Percentiles rank a stretch among this genome's conserved stretches.
Evolutionary conservation across 2,888 invertebrate genomes (phyloP).

Genomic region (Linnaemya vulpina): DNA sequence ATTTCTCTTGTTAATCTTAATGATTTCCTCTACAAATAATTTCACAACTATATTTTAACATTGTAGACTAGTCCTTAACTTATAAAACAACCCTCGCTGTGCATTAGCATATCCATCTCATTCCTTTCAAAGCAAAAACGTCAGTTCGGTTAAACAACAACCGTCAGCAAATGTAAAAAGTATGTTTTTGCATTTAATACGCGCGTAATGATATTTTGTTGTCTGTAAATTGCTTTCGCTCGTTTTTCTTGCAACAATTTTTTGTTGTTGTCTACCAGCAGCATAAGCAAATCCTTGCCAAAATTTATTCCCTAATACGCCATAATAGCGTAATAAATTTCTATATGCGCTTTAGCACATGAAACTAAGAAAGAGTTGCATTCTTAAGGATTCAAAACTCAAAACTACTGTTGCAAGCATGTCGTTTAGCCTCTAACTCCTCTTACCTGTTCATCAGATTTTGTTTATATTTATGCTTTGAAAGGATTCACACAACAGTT

Average conservation of each 20-base stretch:
- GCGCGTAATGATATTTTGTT: not conserved
- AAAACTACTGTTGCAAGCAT: not conserved
- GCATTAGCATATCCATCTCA: not conserved
- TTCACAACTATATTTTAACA: not conserved
- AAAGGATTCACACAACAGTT: constrained; percentile 27
- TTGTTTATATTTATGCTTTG: constrained; percentile 61
- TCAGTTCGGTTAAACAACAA: constrained; percentile 62
- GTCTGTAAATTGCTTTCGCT: constrained; percentile 5
- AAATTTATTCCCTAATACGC: constrained; percentile 63
- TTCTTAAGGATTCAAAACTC: constrained; percentile 32
- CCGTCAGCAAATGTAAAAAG: constrained; percentile 68
- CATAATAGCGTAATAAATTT: constrained; percentile 39
- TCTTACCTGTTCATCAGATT: constrained; percentile 50
- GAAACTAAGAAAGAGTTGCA: constrained; percentile 46
- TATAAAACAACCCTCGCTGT: constrained; percentile 19
- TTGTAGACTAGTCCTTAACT: not conserved
- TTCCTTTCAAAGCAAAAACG: constrained; percentile 26
- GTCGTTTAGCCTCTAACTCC: not conserved
- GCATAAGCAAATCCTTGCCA: constrained; percentile 46
- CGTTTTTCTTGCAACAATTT: constrained; percentile 23
- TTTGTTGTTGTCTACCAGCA: constrained; percentile 31
- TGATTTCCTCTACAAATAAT: no score
- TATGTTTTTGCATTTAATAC: constrained; percentile 63
- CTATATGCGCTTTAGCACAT: constrained; percentile 2
- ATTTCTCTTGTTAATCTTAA: no score